Percentiles rank a stretch among this genome's conserved stretches.
Evolutionary conservation across 2,888 invertebrate species (phyloP).

Genomic region (Parnassius glacialis): DNA sequence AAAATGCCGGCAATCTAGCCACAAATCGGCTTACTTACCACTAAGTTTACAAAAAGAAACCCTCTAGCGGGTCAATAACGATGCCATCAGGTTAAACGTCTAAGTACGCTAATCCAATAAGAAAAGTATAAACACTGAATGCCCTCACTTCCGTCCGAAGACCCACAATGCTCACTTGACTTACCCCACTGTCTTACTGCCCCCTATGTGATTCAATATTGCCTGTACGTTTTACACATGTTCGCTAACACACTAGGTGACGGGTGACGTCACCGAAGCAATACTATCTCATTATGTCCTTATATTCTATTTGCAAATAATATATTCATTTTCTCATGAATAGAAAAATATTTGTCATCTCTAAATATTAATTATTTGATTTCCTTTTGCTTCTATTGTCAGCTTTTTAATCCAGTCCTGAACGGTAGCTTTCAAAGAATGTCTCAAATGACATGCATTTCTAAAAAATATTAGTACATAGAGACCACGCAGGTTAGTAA

Average conservation of each 20-base stretch:
- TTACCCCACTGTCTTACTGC: conserved; percentile 76
- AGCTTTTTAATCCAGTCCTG: no score
- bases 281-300: neutral
- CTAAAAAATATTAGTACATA: no score
- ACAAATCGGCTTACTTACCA: conserved; percentile 49
- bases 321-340: no score
- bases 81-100: conserved; percentile 76
- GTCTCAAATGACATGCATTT: no score
- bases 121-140: conserved; percentile 76
- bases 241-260: conserved; percentile 9
- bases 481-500: no score
- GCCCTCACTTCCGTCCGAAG: conserved; percentile 75
- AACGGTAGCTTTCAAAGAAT: no score
- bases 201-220: conserved; percentile 48
- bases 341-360: no score
- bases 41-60: conserved; percentile 67
- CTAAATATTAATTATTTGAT: no score
- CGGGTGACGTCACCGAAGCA: conserved; percentile 9
- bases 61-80: conserved; percentile 74
- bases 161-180: conserved; percentile 66
- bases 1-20: conserved; percentile 22
- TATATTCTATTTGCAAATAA: neutral
- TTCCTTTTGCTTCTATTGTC: no score
- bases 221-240: conserved; percentile 28
- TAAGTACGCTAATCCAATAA: conserved; percentile 72